Conservation (phyloP, 2,113 vertebrate species). For the Phrynosoma blainvillii region DNA sequence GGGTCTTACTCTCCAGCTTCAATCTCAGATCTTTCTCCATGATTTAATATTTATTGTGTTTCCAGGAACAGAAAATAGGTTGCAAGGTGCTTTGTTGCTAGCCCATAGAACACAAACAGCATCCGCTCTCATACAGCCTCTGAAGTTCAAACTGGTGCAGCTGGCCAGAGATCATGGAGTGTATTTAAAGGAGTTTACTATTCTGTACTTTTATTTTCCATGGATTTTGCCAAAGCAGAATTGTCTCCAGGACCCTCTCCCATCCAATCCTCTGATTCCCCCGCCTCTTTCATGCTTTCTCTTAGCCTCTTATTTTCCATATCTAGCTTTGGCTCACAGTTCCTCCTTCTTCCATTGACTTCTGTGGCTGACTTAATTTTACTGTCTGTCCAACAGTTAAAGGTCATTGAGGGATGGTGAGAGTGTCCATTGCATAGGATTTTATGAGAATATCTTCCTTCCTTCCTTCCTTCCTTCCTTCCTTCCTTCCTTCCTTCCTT, state of each 20-base stretch:
- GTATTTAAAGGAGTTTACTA: constrained; percentile 73
- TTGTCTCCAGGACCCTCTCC: constrained; percentile 78
- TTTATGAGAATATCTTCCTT: constrained; percentile 1
- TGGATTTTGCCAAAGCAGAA: constrained; percentile 74
- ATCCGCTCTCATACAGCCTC: constrained; percentile 69
- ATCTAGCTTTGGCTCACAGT: constrained; percentile 65
- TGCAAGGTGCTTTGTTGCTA: constrained; percentile 65
- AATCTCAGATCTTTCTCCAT: constrained; percentile 60
- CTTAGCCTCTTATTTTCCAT: constrained; percentile 63
- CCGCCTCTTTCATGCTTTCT: constrained; percentile 63
- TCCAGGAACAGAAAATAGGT: constrained; percentile 63
- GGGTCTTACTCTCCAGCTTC: constrained; percentile 51
- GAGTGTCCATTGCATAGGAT: background rate
- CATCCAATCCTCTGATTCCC: constrained; percentile 57
- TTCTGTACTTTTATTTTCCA: constrained; percentile 82
- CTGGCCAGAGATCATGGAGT: constrained; percentile 74
- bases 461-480: background rate
- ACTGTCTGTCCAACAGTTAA: constrained; percentile 36
- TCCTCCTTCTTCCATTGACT: constrained; percentile 57
- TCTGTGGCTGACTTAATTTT: constrained; percentile 59
- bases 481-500: background rate
- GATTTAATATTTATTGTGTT: constrained; percentile 58
- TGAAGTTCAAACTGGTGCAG: constrained; percentile 79
- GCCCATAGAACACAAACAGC: constrained; percentile 68
- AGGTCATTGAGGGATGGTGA: background rate